Conservation (phyloP, 2,888 invertebrate genomes). For the Cheilosia scutellata region DNA sequence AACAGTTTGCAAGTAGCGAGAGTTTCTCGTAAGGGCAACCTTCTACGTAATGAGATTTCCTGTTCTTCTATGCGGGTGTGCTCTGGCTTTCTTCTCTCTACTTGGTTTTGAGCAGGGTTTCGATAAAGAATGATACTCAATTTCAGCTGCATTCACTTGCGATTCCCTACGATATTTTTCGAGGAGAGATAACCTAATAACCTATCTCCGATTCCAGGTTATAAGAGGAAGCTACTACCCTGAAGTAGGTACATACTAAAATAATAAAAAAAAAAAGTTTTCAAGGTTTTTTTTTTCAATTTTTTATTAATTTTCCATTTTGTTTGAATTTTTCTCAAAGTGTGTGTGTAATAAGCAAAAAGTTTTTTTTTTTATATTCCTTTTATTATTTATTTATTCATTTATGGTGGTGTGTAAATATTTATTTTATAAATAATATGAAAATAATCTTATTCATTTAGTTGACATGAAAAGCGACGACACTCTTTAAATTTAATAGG, state of each 20-base stretch:
- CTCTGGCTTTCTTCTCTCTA: too few relatives aligned
- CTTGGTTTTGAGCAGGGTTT: too few relatives aligned
- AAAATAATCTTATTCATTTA: constrained; percentile 66
- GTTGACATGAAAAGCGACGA: constrained; percentile 62
- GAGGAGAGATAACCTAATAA: too few relatives aligned
- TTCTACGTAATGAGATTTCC: too few relatives aligned
- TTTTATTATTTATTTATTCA: constrained; percentile 41
- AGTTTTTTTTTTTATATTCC: constrained; percentile 22
- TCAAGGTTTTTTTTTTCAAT: constrained; percentile 45
- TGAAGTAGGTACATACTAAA: not conserved
- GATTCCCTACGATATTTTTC: too few relatives aligned
- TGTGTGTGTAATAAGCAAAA: constrained; percentile 69
- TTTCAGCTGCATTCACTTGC: too few relatives aligned
- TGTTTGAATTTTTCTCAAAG: constrained; percentile 63
- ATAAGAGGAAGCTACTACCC: too few relatives aligned
- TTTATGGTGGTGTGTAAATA: constrained; percentile 74
- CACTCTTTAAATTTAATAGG: constrained; percentile 9
- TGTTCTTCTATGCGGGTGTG: too few relatives aligned
- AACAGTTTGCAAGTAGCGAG: too few relatives aligned
- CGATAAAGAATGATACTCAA: too few relatives aligned
- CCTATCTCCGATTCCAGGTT: too few relatives aligned
- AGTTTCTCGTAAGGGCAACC: too few relatives aligned
- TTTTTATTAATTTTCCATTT: constrained; percentile 66
- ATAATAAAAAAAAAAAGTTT: constrained; percentile 37
- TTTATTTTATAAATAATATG: constrained; percentile 71